Percentiles rank a stretch among this genome's conserved stretches.
phyloP scores from a whole-genome alignment of 2,797 vertebrate genomes.

The Pangasius mekongensis region DNA sequence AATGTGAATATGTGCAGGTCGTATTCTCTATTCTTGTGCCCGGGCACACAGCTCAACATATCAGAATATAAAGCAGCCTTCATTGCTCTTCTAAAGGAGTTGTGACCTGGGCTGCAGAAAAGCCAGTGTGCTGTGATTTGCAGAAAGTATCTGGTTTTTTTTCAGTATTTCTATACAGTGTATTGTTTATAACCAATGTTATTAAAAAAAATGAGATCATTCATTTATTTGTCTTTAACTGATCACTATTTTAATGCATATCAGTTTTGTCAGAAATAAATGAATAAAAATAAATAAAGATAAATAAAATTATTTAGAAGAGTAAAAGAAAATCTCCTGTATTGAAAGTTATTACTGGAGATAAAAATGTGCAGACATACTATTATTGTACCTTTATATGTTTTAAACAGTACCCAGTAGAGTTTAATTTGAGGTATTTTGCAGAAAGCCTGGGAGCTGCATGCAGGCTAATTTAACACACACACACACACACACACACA shows the following conservation, averaged over 20 bases:
- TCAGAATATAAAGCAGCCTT: background rate
- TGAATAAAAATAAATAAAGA: background rate
- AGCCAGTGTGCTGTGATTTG: background rate
- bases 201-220: background rate
- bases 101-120: background rate
- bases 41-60: background rate
- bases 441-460: background rate
- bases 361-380: background rate
- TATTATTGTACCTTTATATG: background rate
- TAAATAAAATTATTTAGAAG: background rate
- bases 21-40: background rate
- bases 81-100: background rate
- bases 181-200: background rate
- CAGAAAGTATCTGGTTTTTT: background rate
- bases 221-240: background rate
- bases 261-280: background rate
- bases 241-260: background rate
- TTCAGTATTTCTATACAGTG: background rate
- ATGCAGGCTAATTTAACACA: background rate
- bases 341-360: background rate
- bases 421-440: background rate
- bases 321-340: background rate
- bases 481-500: background rate
- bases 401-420: background rate
- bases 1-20: background rate